Conservation (phyloP, 2,888 invertebrate species). For the Muschampia plurimacula region DNA sequence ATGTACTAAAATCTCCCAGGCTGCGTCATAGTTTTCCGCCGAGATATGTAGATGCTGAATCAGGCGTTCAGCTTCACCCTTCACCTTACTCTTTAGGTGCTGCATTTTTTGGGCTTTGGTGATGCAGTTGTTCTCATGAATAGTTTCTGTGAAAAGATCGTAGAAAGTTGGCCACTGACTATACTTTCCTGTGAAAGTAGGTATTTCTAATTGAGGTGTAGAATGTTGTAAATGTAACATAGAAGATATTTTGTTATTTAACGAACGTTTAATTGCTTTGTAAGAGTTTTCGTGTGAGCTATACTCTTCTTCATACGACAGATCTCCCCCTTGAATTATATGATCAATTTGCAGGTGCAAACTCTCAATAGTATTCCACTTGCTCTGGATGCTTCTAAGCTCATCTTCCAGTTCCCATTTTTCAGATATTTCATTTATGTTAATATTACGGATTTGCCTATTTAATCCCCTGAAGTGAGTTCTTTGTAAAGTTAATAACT, state of each 20-base stretch:
- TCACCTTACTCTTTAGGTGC: constrained; percentile 16
- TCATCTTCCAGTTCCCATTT: constrained; percentile 1
- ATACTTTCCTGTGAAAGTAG: not conserved
- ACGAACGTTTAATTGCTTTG: too few species aligned
- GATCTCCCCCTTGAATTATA: not conserved
- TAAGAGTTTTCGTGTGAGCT: not conserved
- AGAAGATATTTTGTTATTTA: too few species aligned
- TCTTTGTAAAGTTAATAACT: too few species aligned
- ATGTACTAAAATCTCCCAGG: too few species aligned
- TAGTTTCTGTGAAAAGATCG: not conserved
- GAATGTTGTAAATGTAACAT: too few species aligned
- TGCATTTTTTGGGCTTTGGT: constrained; percentile 19
- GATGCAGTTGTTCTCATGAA: constrained; percentile 13
- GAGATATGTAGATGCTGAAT: too few species aligned
- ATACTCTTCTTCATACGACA: not conserved
- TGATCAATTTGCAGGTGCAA: not conserved
- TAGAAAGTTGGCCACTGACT: constrained; percentile 4
- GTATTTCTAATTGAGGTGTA: not conserved
- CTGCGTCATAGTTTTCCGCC: too few species aligned
- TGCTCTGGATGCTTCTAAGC: not conserved
- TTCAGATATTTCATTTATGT: not conserved
- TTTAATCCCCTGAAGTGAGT: too few species aligned
- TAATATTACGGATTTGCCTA: too few species aligned
- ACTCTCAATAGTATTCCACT: not conserved
- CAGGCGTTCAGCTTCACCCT: too few species aligned